phyloP scores from a whole-genome alignment of 2,888 invertebrate species.

The Exocentrus adspersus region DNA sequence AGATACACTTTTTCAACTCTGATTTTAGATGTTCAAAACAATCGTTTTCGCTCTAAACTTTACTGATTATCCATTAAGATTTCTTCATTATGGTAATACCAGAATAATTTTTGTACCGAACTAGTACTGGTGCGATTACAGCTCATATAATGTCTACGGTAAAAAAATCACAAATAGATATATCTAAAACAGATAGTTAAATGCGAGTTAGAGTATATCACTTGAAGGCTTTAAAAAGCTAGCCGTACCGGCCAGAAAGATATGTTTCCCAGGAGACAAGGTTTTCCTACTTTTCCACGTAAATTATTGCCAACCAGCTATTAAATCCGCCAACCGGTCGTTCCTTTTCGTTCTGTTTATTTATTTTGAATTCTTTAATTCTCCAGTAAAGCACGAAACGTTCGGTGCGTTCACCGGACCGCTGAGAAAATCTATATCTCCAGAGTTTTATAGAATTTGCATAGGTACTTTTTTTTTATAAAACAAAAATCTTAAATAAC shows the following conservation, averaged over 20 bases:
- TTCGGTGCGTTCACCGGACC: not conserved
- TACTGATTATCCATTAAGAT: no score
- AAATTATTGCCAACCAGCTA: conserved; percentile 55
- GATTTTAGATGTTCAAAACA: no score
- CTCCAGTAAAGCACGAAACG: not conserved
- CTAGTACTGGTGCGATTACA: conserved; percentile 57
- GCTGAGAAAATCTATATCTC: no score
- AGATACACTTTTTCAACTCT: no score
- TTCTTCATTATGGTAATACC: no score
- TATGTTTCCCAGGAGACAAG: conserved; percentile 47
- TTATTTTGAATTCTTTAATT: conserved; percentile 13
- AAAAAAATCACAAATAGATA: conserved; percentile 55
- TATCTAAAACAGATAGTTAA: conserved; percentile 56
- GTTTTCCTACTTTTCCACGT: conserved; percentile 47
- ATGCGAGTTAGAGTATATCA: conserved; percentile 57
- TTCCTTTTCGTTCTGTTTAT: conserved; percentile 14
- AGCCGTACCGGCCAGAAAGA: conserved; percentile 48
- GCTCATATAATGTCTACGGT: conserved; percentile 50
- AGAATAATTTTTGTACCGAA: no score
- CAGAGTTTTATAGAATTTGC: no score
- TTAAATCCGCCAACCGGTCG: conserved; percentile 47
- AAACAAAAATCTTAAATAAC: no score
- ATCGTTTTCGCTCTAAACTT: no score
- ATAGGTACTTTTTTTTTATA: no score
- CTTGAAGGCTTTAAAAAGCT: conserved; percentile 55